Percentiles rank a stretch among this genome's conserved stretches.
phyloP scores from a whole-genome alignment of 2,888 invertebrate species.

The Carpatolechia fugitivella region DNA sequence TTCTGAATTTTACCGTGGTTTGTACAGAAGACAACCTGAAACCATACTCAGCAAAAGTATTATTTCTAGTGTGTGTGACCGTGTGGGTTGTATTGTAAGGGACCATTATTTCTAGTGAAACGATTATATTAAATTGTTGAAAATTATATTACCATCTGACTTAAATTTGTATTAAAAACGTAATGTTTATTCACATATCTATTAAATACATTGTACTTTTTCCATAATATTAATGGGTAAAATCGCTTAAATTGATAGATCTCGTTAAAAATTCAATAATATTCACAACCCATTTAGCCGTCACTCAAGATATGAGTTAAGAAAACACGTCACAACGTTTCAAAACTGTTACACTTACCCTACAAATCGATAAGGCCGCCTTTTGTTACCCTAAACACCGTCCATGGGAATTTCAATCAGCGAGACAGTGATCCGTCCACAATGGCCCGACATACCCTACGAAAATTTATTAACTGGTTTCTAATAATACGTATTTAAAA shows the following conservation, averaged over 20 bases:
- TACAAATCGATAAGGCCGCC: constrained; percentile 57
- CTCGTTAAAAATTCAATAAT: constrained; percentile 10
- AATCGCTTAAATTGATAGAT: constrained; percentile 44
- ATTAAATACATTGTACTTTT: background rate
- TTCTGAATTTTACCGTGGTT: too few relatives aligned
- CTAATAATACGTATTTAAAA: constrained; percentile 75
- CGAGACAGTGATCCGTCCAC: constrained; percentile 39
- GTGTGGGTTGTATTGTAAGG: too few relatives aligned
- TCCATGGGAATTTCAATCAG: constrained; percentile 72
- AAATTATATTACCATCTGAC: too few relatives aligned
- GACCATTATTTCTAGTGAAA: too few relatives aligned
- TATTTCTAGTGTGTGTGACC: too few relatives aligned
- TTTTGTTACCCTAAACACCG: constrained; percentile 45
- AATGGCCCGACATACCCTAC: constrained; percentile 48
- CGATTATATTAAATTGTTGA: too few relatives aligned
- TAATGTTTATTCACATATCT: too few relatives aligned
- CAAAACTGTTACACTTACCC: constrained; percentile 54
- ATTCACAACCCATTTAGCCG: constrained; percentile 36
- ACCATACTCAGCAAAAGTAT: too few relatives aligned
- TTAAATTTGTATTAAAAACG: too few relatives aligned
- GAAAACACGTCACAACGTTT: constrained; percentile 66
- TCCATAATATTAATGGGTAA: constrained; percentile 36
- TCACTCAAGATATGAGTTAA: constrained; percentile 57
- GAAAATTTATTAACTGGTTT: constrained; percentile 66
- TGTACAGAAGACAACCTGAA: too few relatives aligned